Evolutionary conservation across 2,113 vertebrate species (phyloP).

Genomic region (Triplophysa siluroides): DNA sequence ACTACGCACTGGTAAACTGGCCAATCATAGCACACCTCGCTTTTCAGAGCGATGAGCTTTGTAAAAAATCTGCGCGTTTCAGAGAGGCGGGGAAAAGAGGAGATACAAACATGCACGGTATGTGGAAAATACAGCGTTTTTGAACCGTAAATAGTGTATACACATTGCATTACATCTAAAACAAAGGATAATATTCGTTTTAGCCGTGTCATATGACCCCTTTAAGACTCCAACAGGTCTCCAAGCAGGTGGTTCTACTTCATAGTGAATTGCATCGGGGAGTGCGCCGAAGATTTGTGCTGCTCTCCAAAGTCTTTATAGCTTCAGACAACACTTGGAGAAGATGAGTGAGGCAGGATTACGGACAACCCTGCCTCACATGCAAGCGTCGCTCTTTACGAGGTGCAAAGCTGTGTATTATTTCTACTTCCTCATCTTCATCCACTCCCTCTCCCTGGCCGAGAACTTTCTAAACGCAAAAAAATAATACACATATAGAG

Average conservation of each 20-base stretch:
- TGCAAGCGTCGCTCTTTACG: slow-evolving; percentile 64
- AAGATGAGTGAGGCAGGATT: slow-evolving; percentile 44
- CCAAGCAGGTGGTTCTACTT: slow-evolving; percentile 39
- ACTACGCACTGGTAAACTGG: no score
- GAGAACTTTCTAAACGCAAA: slow-evolving; percentile 52
- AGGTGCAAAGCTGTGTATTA: slow-evolving; percentile 69
- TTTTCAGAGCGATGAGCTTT: no score
- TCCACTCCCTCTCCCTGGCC: slow-evolving; percentile 44
- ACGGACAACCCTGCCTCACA: slow-evolving; percentile 58
- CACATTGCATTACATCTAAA: no score
- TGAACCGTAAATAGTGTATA: no score
- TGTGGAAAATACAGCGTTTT: no score
- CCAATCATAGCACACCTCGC: no score
- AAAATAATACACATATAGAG: slow-evolving; percentile 60
- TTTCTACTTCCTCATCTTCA: slow-evolving; percentile 50
- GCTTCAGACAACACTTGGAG: slow-evolving; percentile 47
- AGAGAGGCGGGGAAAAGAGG: no score
- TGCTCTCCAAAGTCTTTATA: slow-evolving; percentile 20
- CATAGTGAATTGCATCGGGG: slow-evolving; percentile 2
- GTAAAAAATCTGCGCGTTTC: no score
- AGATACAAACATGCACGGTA: no score
- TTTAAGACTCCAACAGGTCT: not conserved
- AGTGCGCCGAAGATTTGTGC: slow-evolving; percentile 36
- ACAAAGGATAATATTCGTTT: no score
- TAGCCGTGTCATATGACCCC: no score